Evolutionary conservation across 2,888 invertebrate genomes (phyloP), one percentile per base, ranked within the genome.

Genomic region (Agrochola lota): DNA sequence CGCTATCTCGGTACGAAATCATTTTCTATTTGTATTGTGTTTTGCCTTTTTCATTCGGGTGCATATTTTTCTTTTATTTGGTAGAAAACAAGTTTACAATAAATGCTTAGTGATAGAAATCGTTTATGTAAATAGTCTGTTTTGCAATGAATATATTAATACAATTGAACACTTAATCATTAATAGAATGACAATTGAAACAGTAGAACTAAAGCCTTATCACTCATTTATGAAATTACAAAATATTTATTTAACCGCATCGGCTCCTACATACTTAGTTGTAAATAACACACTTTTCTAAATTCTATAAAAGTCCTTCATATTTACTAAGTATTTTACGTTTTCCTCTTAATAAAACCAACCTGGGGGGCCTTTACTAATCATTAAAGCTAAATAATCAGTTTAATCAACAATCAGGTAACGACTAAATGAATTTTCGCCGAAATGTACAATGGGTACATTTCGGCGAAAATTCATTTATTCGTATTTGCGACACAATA

Each of bases 21-120:
- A 82, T 82, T 85, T 79, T 87, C 78, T 79, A 77, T 71, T 84
- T 72, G 52, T 57, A 40, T 69, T 77, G 55, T 78, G 59, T 43
- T 70, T 70, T 63, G 15, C 3, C 3, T 26, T 71, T 75, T 69
- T 78, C 78, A 52, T 59, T 59, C 46, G 15, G 23, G 20, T 66
- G 57, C 26, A 59, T 52, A 40, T 60, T 81, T 68, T 63, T 26
- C 11, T 80, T 67, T 63, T 84, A 52, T 84, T 80, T 30, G 3
- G 2, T 80, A 40, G 59, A 70, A 55, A 71, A 78, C 23, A n/a
- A 15, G n/a, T 55, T 55, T 55, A 52, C 49, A 63, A 74, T 77
- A 35, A 67, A 46, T 62, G 17, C 15, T 77, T 66, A 20, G 49
- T 52, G 26, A 60, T 55, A 26, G 35, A 40, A 57, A 49, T 66